Evolutionary conservation across 2,113 vertebrate genomes (phyloP).

Genomic region (Gallinago jamesoni): DNA sequence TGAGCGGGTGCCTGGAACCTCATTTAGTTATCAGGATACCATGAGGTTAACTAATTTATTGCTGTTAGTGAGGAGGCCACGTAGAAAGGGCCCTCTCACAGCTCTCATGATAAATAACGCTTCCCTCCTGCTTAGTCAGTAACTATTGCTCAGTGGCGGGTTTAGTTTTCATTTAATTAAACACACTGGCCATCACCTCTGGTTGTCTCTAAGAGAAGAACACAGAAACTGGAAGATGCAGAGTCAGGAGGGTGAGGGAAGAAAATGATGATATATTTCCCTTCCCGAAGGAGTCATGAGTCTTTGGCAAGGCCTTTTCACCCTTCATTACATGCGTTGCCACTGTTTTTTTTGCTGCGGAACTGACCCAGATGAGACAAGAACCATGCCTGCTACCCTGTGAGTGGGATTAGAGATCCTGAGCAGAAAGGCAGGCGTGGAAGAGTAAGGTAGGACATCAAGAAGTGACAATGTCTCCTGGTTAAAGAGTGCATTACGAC

Average conservation of each 20-base stretch:
- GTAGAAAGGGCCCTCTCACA: not conserved
- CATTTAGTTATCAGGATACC: not conserved
- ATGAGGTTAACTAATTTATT: not conserved
- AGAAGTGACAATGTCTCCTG: not conserved
- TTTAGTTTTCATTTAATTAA: constrained; percentile 32
- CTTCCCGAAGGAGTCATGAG: not conserved
- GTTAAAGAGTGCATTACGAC: not conserved
- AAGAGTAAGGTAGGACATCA: not conserved
- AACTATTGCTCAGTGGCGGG: not conserved
- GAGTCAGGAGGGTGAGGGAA: not conserved
- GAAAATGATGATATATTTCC: not conserved
- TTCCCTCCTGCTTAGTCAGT: constrained; percentile 14
- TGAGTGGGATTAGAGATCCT: not conserved
- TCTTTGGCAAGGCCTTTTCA: not conserved
- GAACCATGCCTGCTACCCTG: not conserved
- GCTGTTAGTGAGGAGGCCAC: not conserved
- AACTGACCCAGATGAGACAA: not conserved
- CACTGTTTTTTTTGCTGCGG: not conserved
- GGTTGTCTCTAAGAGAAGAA: not conserved
- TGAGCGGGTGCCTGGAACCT: not conserved
- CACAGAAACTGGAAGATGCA: not conserved
- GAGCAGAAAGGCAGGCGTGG: not conserved
- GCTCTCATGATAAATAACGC: not conserved
- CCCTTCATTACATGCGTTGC: not conserved
- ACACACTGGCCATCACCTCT: not conserved